phyloP scores from a whole-genome alignment of 2,113 vertebrate species.

The Callithrix jacchus region DNA sequence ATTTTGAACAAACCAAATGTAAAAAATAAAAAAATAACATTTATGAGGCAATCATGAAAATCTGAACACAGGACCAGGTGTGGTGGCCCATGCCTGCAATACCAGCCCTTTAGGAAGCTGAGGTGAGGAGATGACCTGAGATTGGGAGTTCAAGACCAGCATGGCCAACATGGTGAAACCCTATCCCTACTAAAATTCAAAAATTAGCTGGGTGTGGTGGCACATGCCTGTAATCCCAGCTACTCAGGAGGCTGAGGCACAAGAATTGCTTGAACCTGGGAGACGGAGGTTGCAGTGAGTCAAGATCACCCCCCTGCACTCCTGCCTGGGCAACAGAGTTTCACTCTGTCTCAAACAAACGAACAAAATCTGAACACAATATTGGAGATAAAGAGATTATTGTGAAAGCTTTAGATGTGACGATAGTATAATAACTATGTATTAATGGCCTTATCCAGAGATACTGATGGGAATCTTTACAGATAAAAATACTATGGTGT shows the following conservation, averaged over 20 bases:
- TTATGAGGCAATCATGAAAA: neutral
- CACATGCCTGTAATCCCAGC: too few species aligned
- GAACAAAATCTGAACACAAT: neutral
- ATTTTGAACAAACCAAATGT: neutral
- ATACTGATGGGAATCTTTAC: neutral
- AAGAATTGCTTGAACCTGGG: neutral
- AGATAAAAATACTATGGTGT: neutral
- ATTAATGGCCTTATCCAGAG: neutral
- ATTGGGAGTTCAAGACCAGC: neutral
- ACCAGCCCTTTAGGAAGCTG: neutral
- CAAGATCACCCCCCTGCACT: neutral
- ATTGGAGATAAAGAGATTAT: neutral
- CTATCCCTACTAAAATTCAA: neutral
- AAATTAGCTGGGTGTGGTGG: too few species aligned
- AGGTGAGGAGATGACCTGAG: neutral
- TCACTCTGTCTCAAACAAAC: neutral
- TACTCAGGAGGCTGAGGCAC: neutral
- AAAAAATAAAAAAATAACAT: neutral
- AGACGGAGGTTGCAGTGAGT: neutral
- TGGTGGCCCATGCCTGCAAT: neutral
- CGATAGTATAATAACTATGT: neutral
- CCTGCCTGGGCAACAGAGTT: neutral
- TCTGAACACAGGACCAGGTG: neutral
- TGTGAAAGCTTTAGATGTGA: neutral
- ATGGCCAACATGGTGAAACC: neutral